A percentile compares a stretch with the other conserved stretches of the same genome.
phyloP scores from a whole-genome alignment of 2,888 invertebrate species.

The Chalcis sispes region DNA sequence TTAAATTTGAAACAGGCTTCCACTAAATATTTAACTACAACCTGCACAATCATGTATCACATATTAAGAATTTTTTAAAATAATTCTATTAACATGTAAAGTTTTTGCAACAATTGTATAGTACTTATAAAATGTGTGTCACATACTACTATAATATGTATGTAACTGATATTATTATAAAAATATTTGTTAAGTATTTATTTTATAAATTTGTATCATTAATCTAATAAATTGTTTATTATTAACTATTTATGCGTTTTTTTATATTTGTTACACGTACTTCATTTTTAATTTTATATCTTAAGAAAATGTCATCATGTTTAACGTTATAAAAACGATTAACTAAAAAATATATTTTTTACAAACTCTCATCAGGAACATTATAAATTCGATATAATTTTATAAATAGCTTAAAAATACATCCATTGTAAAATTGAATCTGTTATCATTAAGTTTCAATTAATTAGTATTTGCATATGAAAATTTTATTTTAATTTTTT shows the following conservation, averaged over 20 bases:
- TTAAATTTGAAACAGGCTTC: slow-evolving; percentile 32
- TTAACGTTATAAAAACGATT: too few relatives aligned
- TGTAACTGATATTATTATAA: slow-evolving; percentile 39
- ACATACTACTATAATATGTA: slow-evolving; percentile 36
- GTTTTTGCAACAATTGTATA: slow-evolving; percentile 11
- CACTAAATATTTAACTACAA: slow-evolving; percentile 17
- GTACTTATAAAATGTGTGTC: slow-evolving; percentile 26
- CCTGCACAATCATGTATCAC: background rate
- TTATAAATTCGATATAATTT: too few relatives aligned
- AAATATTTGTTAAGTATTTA: slow-evolving; percentile 44
- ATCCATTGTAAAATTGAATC: too few relatives aligned
- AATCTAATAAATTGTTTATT: slow-evolving; percentile 39
- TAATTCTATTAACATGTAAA: slow-evolving; percentile 12
- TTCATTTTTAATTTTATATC: too few relatives aligned
- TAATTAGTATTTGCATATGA: too few relatives aligned
- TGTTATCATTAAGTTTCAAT: too few relatives aligned
- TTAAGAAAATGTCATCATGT: too few relatives aligned
- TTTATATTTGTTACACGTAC: too few relatives aligned
- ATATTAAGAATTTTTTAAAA: slow-evolving; percentile 10
- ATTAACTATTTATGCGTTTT: slow-evolving; percentile 11
- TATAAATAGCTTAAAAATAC: too few relatives aligned
- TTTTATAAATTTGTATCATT: slow-evolving; percentile 44
- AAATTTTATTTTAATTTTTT: too few relatives aligned
- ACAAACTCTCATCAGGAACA: too few relatives aligned
- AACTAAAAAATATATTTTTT: too few relatives aligned